Evolutionary conservation across 2,113 vertebrate genomes (phyloP).

Genomic region (Toxostoma redivivum): DNA sequence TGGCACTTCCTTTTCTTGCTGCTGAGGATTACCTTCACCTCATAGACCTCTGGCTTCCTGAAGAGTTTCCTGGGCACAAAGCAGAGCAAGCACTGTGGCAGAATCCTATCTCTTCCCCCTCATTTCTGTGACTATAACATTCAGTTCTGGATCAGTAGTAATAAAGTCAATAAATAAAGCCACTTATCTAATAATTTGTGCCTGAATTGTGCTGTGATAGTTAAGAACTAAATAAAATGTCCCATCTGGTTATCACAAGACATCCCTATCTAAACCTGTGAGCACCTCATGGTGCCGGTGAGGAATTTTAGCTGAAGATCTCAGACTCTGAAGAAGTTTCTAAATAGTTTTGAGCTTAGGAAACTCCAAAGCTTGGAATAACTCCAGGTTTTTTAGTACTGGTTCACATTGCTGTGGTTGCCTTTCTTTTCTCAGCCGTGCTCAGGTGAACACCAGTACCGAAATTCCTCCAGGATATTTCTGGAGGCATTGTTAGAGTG

Average conservation of each 20-base stretch:
- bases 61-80: background rate
- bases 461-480: background rate
- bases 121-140: background rate
- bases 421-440: background rate
- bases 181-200: background rate
- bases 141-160: background rate
- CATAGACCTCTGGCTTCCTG: background rate
- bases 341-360: background rate
- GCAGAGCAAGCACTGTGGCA: background rate
- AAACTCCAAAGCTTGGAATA: background rate
- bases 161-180: background rate
- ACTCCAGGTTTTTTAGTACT: background rate
- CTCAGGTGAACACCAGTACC: background rate
- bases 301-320: background rate
- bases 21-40: background rate
- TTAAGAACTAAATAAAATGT: background rate
- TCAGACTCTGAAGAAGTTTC: background rate
- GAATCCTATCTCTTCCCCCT: background rate
- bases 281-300: rapidly evolving
- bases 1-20: background rate
- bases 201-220: background rate
- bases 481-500: background rate
- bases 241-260: background rate
- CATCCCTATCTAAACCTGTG: background rate
- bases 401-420: background rate